These are phyloP conservation scores for Tetramorium parvispinum DNA, from an alignment of 1,140 invertebrate species.

Conservation along the genomic window DNA sequence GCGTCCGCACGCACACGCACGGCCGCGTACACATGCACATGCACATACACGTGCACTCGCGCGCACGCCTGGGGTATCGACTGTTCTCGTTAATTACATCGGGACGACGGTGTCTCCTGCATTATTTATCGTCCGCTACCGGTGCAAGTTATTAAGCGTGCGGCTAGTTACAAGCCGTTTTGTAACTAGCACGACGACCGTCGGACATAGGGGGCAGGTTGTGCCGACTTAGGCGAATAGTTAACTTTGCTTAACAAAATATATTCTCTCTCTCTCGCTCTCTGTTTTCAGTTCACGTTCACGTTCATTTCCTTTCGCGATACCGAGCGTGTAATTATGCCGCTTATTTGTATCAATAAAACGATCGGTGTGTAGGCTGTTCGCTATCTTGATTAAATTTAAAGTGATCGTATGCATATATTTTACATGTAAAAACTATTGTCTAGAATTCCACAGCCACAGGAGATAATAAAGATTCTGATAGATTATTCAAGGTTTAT, in stretches of 20 bases:
- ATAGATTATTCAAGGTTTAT: slow-evolving; percentile 32
- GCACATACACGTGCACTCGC: not conserved
- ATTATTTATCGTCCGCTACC: slow-evolving; percentile 74
- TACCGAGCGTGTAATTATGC: not conserved
- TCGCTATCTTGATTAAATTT: slow-evolving; percentile 2
- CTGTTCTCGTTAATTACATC: slow-evolving; percentile 77
- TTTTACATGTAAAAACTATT: not conserved
- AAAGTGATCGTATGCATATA: not conserved
- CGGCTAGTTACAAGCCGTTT: slow-evolving; percentile 65
- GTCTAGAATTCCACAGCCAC: slow-evolving; percentile 16
- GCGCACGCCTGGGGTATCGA: slow-evolving; percentile 63
- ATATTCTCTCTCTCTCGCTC: not conserved
- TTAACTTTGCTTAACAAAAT: slow-evolving; percentile 29
- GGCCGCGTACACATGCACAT: not conserved
- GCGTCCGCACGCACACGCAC: not conserved
- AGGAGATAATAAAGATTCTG: slow-evolving; percentile 3
- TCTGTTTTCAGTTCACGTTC: not conserved
- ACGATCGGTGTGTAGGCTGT: not conserved
- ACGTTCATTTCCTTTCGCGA: not conserved
- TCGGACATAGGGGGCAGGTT: slow-evolving; percentile 12
- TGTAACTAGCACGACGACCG: slow-evolving; percentile 55
- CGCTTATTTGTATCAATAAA: not conserved
- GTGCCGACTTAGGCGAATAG: not conserved
- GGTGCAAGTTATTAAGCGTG: slow-evolving; percentile 75
- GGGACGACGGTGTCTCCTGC: slow-evolving; percentile 75